phyloP scores from a whole-genome alignment of 1,140 invertebrate genomes.

The Meloidogyne exigua region DNA sequence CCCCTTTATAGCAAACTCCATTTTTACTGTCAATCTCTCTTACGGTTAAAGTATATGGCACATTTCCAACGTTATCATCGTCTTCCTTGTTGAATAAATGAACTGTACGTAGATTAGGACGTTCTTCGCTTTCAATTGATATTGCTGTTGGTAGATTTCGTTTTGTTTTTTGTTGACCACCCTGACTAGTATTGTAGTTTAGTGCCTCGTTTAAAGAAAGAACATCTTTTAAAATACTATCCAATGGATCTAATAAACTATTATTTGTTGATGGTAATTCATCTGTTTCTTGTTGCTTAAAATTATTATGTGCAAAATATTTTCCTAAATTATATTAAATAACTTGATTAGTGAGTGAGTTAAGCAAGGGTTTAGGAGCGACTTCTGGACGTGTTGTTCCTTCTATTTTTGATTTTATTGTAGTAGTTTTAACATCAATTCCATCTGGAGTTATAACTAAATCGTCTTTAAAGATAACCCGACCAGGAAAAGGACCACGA shows the following conservation, averaged over 20 bases:
- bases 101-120: slow-evolving; percentile 42
- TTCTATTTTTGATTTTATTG: background rate
- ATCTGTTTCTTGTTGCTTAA: slow-evolving; percentile 34
- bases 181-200: background rate
- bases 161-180: background rate
- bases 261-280: slow-evolving; percentile 7
- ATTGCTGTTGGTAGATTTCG: slow-evolving; percentile 23
- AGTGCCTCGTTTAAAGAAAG: slow-evolving; percentile 20
- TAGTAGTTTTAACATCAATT: background rate
- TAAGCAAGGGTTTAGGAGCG: background rate
- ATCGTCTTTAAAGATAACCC: slow-evolving; percentile 3
- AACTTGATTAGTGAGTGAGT: background rate
- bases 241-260: slow-evolving; percentile 38
- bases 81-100: slow-evolving; percentile 37
- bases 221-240: slow-evolving; percentile 47
- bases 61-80: slow-evolving; percentile 28
- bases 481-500: slow-evolving; percentile 2
- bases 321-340: slow-evolving; percentile 12
- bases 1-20: background rate
- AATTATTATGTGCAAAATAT: slow-evolving; percentile 24
- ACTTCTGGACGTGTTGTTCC: background rate
- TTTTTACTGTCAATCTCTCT: slow-evolving; percentile 22
- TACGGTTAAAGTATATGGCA: slow-evolving; percentile 51
- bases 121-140: slow-evolving; percentile 44
- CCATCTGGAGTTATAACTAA: background rate